A percentile compares a stretch with the other conserved stretches of the same genome.
Evolutionary conservation across 2,113 vertebrate genomes (phyloP).

Genomic region (Dicentrarchus labrax): DNA sequence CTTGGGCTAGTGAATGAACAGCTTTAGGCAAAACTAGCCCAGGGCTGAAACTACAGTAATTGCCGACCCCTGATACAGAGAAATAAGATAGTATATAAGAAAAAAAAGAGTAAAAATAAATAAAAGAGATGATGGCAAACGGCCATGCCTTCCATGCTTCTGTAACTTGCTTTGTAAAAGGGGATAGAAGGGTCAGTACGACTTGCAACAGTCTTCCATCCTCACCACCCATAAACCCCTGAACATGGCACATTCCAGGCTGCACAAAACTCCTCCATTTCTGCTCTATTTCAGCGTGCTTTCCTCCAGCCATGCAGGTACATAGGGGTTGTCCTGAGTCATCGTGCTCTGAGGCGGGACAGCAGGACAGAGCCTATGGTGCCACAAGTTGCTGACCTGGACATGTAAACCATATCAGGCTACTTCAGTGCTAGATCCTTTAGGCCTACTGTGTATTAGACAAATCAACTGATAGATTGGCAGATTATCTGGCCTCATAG

Average conservation of each 20-base stretch:
- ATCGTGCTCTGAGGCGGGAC: constrained; percentile 38
- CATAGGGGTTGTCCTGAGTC: constrained; percentile 68
- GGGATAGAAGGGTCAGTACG: constrained; percentile 36
- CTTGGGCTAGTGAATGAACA: background rate
- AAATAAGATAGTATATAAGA: background rate
- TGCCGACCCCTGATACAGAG: constrained; percentile 42
- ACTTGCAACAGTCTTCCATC: constrained; percentile 29
- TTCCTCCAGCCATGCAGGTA: constrained; percentile 73
- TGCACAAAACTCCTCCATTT: constrained; percentile 34
- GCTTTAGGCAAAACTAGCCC: background rate
- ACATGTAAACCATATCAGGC: constrained; percentile 41
- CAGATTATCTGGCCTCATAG: constrained; percentile 42
- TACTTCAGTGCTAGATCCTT: constrained; percentile 63
- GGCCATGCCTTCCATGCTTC: constrained; percentile 81
- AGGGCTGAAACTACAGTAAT: constrained; percentile 9
- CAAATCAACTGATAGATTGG: constrained; percentile 10
- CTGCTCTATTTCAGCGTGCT: constrained; percentile 50
- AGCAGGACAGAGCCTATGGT: constrained; percentile 67
- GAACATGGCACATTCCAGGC: constrained; percentile 63
- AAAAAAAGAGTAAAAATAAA: constrained; percentile 16
- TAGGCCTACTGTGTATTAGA: background rate
- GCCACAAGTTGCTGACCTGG: constrained; percentile 46
- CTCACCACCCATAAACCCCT: constrained; percentile 17
- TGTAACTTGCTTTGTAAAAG: constrained; percentile 52
- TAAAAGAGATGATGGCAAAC: constrained; percentile 59